Conservation (phyloP, 1,140 invertebrate genomes). For the Homarus americanus region DNA sequence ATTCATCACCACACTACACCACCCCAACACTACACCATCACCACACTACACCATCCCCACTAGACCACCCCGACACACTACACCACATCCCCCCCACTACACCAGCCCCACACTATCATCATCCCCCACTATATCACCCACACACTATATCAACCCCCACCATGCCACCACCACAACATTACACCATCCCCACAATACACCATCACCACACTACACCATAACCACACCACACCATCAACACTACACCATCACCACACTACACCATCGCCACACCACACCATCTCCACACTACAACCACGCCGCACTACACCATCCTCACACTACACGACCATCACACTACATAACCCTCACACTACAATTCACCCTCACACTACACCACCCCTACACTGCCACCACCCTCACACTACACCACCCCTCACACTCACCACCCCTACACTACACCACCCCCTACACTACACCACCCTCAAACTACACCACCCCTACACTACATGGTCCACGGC, state of each 20-base stretch:
- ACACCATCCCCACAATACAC: too few species aligned
- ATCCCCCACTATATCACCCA: neutral
- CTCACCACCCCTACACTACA: neutral
- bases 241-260: too few species aligned
- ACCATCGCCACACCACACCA: too few species aligned
- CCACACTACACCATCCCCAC: neutral
- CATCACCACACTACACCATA: too few species aligned
- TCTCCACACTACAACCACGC: too few species aligned
- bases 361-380: neutral
- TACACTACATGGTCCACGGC: neutral
- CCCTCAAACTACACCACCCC: neutral
- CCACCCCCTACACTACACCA: neutral
- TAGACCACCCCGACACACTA: neutral
- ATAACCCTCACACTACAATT: too few species aligned
- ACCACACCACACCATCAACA: too few species aligned
- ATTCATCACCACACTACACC: neutral
- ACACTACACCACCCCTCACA: neutral
- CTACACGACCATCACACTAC: too few species aligned
- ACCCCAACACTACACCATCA: neutral
- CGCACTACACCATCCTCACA: too few species aligned
- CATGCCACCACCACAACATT: too few species aligned
- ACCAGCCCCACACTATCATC: neutral
- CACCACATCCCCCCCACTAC: neutral
- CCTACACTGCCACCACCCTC: too few species aligned
- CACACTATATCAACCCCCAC: neutral